Conservation (phyloP, 2,797 vertebrate genomes). For the Pagetopsis macropterus region DNA sequence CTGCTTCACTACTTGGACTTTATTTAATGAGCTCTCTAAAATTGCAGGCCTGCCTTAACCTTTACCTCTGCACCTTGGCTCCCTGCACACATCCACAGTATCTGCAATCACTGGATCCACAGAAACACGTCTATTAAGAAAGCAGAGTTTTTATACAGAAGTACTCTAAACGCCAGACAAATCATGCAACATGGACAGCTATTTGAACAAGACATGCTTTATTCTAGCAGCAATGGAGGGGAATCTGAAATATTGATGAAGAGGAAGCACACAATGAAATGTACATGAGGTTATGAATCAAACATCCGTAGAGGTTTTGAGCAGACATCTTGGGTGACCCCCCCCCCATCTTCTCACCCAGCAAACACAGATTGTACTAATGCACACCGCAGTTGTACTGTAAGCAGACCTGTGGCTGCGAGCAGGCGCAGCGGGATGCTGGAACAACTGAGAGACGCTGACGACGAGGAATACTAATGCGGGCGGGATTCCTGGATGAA, state of each 20-base stretch:
- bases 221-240: conserved; percentile 35
- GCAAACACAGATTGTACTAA: conserved; percentile 14
- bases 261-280: conserved; percentile 66
- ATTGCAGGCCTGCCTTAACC: conserved; percentile 16
- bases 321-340: conserved; percentile 21
- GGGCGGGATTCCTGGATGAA: conserved; percentile 43
- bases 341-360: not conserved
- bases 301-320: conserved; percentile 46
- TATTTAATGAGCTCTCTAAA: conserved; percentile 46
- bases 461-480: conserved; percentile 61
- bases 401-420: conserved; percentile 42
- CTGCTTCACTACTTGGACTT: conserved; percentile 17
- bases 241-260: conserved; percentile 65
- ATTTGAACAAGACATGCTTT: conserved; percentile 49
- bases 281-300: conserved; percentile 73
- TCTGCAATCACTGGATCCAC: not conserved
- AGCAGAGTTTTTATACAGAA: conserved; percentile 3
- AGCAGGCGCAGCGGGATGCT: conserved; percentile 28
- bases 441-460: conserved; percentile 33
- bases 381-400: conserved; percentile 34
- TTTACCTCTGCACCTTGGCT: conserved; percentile 19
- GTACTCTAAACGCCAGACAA: conserved; percentile 27
- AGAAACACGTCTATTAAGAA: not conserved
- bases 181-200: conserved; percentile 44
- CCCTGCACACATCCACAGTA: not conserved